Percentiles rank a stretch among this genome's conserved stretches.
phyloP scores from a whole-genome alignment of 2,113 vertebrate genomes.

The Pogonocichla stellata region DNA sequence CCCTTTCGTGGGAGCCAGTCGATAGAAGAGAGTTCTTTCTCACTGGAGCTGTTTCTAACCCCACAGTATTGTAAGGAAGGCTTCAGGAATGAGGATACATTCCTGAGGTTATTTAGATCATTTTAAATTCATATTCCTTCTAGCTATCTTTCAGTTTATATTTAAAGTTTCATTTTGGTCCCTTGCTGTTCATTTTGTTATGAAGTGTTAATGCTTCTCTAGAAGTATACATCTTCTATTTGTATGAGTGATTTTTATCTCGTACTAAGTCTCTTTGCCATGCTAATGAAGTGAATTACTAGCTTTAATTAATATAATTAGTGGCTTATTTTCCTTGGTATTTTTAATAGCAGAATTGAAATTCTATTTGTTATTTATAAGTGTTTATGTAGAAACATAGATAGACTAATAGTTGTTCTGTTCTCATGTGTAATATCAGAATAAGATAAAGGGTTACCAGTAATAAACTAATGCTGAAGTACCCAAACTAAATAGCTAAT shows the following conservation, averaged over 20 bases:
- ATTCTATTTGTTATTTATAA: neutral
- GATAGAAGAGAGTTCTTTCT: neutral
- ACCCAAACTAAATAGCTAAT: neutral
- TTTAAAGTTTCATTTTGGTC: neutral
- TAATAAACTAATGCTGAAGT: neutral
- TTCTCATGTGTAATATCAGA: neutral
- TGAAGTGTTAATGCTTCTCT: neutral
- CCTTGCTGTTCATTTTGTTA: neutral
- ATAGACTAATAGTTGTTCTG: neutral
- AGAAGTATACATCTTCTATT: neutral
- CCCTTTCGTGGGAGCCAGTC: neutral
- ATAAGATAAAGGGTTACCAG: neutral
- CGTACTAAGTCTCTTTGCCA: neutral
- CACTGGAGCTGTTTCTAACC: neutral
- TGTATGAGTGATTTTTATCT: constrained; percentile 7
- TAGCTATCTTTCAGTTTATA: neutral
- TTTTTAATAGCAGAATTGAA: neutral
- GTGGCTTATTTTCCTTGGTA: neutral
- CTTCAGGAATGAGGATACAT: neutral
- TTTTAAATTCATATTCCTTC: neutral
- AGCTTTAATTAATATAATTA: constrained; percentile 17
- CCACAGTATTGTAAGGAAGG: neutral
- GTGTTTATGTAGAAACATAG: neutral
- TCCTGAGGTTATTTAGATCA: neutral
- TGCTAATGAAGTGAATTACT: constrained; percentile 7